These are phyloP conservation scores for Drosophila glabriapex DNA, from an alignment of 2,888 invertebrate species.

Conservation along the genomic window DNA sequence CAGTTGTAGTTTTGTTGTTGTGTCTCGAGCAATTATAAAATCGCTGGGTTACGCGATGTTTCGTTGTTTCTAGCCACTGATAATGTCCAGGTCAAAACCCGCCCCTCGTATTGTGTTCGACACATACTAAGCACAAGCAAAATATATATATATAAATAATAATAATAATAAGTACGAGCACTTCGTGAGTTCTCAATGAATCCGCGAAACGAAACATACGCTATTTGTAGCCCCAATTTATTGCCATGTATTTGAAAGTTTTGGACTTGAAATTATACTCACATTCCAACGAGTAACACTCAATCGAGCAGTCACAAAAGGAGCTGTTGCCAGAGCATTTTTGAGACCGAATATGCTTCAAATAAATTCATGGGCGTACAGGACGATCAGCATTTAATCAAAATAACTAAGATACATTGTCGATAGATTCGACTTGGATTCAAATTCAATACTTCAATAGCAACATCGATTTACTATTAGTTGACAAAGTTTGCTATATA, in stretches of 20 bases:
- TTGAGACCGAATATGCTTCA: background rate
- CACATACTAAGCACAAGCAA: constrained; percentile 13
- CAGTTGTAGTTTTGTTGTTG: constrained; percentile 12
- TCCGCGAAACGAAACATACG: constrained; percentile 22
- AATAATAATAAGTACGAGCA: constrained; percentile 21
- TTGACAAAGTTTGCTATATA: background rate
- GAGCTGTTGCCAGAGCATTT: constrained; percentile 4
- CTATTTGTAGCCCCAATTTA: constrained; percentile 31
- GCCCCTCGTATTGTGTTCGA: constrained; percentile 9
- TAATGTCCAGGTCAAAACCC: constrained; percentile 25
- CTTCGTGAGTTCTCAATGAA: constrained; percentile 53
- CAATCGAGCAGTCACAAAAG: constrained; percentile 13
- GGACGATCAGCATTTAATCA: background rate
- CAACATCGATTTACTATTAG: background rate
- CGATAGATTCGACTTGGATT: background rate
- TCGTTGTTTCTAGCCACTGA: constrained; percentile 41
- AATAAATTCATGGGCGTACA: background rate
- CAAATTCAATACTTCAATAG: background rate
- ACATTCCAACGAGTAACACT: constrained; percentile 29
- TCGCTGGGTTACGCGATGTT: constrained; percentile 70
- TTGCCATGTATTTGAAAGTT: background rate
- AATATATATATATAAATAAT: background rate
- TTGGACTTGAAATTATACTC: constrained; percentile 5
- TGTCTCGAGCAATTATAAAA: constrained; percentile 60
- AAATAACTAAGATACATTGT: background rate